Evolutionary conservation across 1,140 invertebrate species (phyloP).

Genomic region (Polyergus mexicanus): DNA sequence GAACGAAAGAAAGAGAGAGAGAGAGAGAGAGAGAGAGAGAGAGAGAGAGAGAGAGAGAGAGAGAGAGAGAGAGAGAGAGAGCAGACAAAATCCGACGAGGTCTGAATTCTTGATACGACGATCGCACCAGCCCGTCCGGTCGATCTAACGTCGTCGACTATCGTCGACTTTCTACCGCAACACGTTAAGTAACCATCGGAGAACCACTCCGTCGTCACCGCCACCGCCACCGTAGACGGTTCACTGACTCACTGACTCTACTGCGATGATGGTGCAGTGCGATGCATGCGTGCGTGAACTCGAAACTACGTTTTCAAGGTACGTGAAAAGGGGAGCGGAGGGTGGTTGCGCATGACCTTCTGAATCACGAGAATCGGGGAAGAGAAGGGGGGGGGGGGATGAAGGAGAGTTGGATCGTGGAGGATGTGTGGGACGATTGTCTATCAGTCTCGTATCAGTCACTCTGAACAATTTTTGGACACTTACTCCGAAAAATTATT

Average conservation of each 20-base stretch:
- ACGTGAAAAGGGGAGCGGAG: neutral
- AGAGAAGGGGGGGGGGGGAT: too few relatives aligned
- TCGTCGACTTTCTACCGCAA: conserved; percentile 65
- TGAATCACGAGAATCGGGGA: neutral
- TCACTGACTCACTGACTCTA: conserved; percentile 68
- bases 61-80: too few relatives aligned
- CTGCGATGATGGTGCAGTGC: neutral
- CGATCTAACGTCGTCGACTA: conserved; percentile 22
- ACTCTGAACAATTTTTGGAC: too few relatives aligned
- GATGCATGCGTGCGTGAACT: conserved; percentile 20
- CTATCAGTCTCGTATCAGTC: too few relatives aligned
- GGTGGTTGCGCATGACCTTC: conserved; percentile 2
- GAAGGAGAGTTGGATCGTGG: neutral
- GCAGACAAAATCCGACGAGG: neutral
- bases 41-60: neutral
- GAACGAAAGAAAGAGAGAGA: too few relatives aligned
- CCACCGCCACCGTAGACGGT: conserved; percentile 41
- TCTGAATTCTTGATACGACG: neutral
- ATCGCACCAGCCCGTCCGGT: neutral
- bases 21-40: neutral
- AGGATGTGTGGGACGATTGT: too few relatives aligned
- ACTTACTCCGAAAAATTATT: too few relatives aligned
- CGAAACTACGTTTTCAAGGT: conserved; percentile 26
- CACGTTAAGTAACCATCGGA: conserved; percentile 63
- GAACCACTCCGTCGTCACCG: neutral